These are phyloP conservation scores for Triplophysa dalaica DNA, from an alignment of 2,113 vertebrate genomes.

Conservation along the genomic window DNA sequence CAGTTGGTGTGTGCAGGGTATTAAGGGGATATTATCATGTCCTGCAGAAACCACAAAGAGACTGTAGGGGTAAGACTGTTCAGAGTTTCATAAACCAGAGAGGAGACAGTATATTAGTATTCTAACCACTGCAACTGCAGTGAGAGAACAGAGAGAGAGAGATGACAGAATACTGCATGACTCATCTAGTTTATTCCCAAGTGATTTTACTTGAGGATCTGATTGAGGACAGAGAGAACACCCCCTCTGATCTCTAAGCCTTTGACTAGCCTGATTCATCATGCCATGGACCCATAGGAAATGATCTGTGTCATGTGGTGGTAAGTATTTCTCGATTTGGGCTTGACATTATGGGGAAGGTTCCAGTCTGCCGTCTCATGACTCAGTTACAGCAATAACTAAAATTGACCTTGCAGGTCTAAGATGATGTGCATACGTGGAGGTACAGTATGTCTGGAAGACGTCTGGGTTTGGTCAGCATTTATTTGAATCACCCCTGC, in stretches of 20 bases:
- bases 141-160: not conserved
- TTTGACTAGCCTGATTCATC: not conserved
- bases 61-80: conserved; percentile 18
- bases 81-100: not conserved
- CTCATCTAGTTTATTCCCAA: not conserved
- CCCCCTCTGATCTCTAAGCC: not conserved
- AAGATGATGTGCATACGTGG: not conserved
- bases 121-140: conserved; percentile 14
- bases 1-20: too few relatives aligned
- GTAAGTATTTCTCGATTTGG: not conserved
- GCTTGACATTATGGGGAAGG: not conserved
- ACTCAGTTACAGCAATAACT: not conserved
- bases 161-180: not conserved
- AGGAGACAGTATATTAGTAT: not conserved
- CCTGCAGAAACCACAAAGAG: not conserved
- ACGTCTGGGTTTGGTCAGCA: not conserved
- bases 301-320: not conserved
- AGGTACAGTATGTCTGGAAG: not conserved
- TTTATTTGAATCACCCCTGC: not conserved
- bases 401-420: not conserved
- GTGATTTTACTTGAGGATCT: conserved; percentile 5
- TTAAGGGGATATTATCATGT: not conserved
- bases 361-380: not conserved
- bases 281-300: not conserved
- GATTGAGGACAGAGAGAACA: not conserved